Conservation (phyloP, 2,888 invertebrate species). For the Drosophila ustulata region DNA sequence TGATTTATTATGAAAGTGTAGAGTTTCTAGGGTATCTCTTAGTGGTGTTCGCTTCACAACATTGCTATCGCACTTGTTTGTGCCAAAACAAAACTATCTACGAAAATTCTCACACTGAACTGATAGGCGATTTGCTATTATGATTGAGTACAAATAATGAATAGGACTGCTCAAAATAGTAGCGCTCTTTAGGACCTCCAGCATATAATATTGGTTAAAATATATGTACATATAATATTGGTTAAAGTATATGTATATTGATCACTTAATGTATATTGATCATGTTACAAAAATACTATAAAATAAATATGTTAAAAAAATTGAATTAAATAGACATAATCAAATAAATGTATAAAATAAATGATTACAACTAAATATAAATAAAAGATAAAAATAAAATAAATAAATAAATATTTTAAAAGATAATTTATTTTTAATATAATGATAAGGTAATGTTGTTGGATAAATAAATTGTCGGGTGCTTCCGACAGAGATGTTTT, state of each 20-base stretch:
- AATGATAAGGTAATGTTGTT: too few relatives aligned
- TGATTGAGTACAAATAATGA: slow-evolving; percentile 23
- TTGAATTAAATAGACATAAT: too few relatives aligned
- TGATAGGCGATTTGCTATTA: slow-evolving; percentile 32
- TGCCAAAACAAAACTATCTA: slow-evolving; percentile 31
- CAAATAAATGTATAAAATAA: too few relatives aligned
- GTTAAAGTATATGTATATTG: too few relatives aligned
- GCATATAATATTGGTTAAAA: background rate
- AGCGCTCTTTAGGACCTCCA: slow-evolving; percentile 3
- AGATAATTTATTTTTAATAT: too few relatives aligned
- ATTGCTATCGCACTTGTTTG: slow-evolving; percentile 44
- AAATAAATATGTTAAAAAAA: background rate
- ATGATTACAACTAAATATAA: too few relatives aligned
- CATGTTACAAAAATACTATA: too few relatives aligned
- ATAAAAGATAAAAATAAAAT: too few relatives aligned
- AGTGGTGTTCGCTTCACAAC: background rate
- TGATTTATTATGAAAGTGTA: background rate
- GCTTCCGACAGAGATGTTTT: too few relatives aligned
- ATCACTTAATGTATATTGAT: too few relatives aligned
- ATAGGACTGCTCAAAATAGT: slow-evolving; percentile 23
- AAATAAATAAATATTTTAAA: too few relatives aligned
- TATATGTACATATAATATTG: background rate
- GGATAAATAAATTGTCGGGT: too few relatives aligned
- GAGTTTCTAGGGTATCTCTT: slow-evolving; percentile 14
- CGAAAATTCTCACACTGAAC: slow-evolving; percentile 43